A percentile compares a stretch with the other conserved stretches of the same genome.
These are phyloP conservation scores for Urocyon cinereoargenteus DNA, from an alignment of 2,797 vertebrate species.

Conservation along the genomic window DNA sequence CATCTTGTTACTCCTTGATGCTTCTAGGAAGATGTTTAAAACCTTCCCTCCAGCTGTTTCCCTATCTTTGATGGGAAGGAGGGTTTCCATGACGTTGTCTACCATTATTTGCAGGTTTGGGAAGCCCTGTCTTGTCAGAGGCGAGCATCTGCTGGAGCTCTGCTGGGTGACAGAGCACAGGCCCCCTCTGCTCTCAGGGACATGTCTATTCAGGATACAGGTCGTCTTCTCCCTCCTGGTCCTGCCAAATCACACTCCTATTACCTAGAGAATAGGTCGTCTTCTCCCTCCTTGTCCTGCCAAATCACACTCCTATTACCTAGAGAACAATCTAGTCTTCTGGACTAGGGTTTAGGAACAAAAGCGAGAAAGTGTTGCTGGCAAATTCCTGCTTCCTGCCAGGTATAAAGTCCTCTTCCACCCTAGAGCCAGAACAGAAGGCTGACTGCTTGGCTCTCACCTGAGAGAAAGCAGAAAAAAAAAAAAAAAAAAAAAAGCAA, in stretches of 20 bases:
- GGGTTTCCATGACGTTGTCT: neutral
- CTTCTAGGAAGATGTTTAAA: neutral
- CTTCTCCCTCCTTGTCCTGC: neutral
- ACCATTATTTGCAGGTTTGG: neutral
- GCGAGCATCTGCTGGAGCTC: accelerated
- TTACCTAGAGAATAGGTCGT: neutral
- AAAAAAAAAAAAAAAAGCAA: neutral
- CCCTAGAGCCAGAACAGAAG: neutral
- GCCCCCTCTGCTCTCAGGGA: neutral
- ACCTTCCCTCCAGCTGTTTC: neutral
- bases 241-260: neutral
- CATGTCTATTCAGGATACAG: neutral
- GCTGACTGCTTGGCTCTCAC: neutral
- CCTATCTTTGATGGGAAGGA: neutral
- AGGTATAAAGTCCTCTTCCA: neutral
- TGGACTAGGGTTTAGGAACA: neutral
- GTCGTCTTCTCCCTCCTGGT: neutral
- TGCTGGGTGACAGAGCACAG: neutral
- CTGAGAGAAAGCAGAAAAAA: neutral
- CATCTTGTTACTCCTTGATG: neutral
- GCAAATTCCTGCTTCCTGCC: neutral
- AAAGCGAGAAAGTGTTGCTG: neutral
- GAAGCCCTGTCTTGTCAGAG: neutral
- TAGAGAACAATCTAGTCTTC: no score
- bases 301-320: neutral